These are phyloP conservation scores for Parazoanthus darwini DNA, from an alignment of 92 coral and sea anemone genomes.

Conservation along the genomic window DNA sequence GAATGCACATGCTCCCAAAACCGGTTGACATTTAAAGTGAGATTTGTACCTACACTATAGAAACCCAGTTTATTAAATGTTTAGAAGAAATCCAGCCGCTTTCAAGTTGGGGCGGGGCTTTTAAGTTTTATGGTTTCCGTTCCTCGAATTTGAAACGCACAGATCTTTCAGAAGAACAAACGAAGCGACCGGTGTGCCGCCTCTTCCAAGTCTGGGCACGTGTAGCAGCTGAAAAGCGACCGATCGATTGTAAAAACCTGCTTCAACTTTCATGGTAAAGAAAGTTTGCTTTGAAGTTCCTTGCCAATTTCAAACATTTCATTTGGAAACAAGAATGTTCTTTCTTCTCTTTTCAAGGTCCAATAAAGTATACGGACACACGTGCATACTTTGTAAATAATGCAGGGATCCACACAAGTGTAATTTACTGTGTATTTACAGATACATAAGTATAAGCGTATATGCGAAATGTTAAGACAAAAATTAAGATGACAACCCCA, in stretches of 20 bases:
- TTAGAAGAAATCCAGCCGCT: background rate
- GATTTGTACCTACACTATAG: slow-evolving; percentile 4
- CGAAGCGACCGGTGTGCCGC: background rate
- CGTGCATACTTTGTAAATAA: background rate
- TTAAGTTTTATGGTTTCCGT: slow-evolving; percentile 8
- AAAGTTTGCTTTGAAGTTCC: background rate
- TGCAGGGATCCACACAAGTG: background rate
- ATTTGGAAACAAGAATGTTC: background rate
- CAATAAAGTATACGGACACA: background rate
- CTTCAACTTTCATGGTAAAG: background rate
- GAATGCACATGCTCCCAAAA: slow-evolving; percentile 24
- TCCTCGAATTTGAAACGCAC: slow-evolving; percentile 4
- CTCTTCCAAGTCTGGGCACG: background rate
- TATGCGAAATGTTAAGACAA: background rate
- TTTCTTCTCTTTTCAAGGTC: background rate
- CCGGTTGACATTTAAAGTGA: slow-evolving; percentile 4
- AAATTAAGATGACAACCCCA: background rate
- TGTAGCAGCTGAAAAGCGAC: background rate
- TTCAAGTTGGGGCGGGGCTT: slow-evolving; percentile 15
- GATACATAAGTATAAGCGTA: background rate
- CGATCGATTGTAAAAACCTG: background rate
- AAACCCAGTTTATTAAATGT: background rate
- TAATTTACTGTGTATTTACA: background rate
- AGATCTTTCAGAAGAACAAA: background rate
- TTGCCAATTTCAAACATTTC: background rate